Evolutionary conservation across 2,888 invertebrate species (phyloP), one percentile per base, ranked within the genome.

Genomic region (Limenitis camilla): DNA sequence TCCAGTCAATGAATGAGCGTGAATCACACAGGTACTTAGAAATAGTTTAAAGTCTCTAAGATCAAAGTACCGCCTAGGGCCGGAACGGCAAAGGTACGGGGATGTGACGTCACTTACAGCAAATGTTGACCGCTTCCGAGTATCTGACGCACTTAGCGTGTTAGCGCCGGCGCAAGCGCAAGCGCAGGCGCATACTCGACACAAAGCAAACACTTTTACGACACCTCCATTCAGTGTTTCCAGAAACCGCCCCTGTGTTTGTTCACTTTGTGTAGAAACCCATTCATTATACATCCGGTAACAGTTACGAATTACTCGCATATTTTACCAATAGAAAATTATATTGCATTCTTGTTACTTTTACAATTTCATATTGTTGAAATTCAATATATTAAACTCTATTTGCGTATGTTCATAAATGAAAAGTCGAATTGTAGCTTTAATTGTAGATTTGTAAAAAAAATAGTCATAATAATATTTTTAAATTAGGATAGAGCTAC

Each of bases 111-210:
- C 47, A 41, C 49, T 53, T 52, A 46, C 50, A 61, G 40, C 53
- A 55, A 51, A 9, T 40, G 46, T 38, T 53, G 10, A 11, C 41
- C 31, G 27, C 32, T 40, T 56, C 55, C 43, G 33, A 53, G 51
- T 50, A 50, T 33, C 11, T 50, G 49, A 50, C 50, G 49, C 54
- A 49, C 46, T 45, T 50, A 50, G 45, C 53, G 59, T 56, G 41
- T 45, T 50, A 50, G 45, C 53, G 59, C 58, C 53, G 39, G 49
- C 49, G 49, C 51, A 19, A 19, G 19, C 19, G 19, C 19, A 19
- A 19, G 19, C 19, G 19, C 19, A 19, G 19, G 19, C 19, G 19
- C 19, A 19, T 19, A 19, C n/a, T 39, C 32, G 10, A 38, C 32
- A 8, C 38, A 27, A n/a, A 8, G 31, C 10, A 38, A 39, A 39